phyloP scores from a whole-genome alignment of 2,113 vertebrate species.

The Onychorhynchus coronatus region DNA sequence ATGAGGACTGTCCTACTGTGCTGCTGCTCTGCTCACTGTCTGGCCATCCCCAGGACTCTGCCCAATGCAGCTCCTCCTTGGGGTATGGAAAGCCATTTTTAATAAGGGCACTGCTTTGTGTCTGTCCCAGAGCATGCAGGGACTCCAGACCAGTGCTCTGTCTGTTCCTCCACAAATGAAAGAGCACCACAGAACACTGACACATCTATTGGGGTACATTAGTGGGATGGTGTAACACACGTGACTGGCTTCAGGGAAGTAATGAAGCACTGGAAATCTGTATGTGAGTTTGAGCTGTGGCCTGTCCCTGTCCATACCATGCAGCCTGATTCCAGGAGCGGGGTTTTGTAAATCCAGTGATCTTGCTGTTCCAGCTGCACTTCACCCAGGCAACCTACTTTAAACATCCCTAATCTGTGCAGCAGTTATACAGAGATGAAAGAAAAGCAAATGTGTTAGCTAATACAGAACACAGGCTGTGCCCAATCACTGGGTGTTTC shows the following conservation, averaged over 20 bases:
- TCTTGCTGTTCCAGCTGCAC: background rate
- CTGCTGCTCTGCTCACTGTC: background rate
- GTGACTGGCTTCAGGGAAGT: background rate
- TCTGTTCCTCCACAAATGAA: background rate
- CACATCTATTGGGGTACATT: rapidly evolving
- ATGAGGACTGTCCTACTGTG: background rate
- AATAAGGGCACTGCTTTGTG: background rate
- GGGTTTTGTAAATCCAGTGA: background rate
- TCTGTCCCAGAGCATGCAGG: background rate
- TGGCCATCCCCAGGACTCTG: background rate
- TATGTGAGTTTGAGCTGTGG: rapidly evolving
- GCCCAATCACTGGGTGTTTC: background rate
- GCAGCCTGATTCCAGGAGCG: background rate
- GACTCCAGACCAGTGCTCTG: background rate
- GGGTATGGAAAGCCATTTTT: rapidly evolving
- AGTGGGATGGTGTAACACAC: rapidly evolving
- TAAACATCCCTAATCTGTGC: background rate
- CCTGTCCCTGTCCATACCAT: background rate
- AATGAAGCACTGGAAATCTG: background rate
- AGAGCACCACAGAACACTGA: background rate
- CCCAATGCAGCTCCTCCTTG: rapidly evolving
- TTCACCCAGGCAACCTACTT: background rate
- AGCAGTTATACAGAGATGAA: background rate
- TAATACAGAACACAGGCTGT: background rate
- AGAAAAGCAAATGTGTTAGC: background rate